Conservation (phyloP, 2,797 vertebrate genomes). For the Nothura maculosa region DNA sequence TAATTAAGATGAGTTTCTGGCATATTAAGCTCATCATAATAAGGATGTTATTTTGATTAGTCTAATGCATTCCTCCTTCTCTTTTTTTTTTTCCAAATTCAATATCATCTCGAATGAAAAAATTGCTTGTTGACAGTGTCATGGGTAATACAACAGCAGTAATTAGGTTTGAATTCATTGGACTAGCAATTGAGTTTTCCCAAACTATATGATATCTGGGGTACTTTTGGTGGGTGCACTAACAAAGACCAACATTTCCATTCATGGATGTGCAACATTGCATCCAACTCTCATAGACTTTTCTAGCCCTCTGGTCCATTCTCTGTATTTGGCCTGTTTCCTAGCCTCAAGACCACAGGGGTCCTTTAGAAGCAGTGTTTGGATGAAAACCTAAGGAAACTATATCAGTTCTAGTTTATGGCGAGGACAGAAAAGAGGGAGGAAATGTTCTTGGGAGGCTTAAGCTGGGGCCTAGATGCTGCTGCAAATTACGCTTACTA, state of each 20-base stretch:
- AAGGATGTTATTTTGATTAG: slow-evolving; percentile 53
- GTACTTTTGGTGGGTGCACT: background rate
- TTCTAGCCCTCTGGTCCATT: background rate
- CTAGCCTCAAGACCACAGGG: background rate
- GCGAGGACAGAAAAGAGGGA: background rate
- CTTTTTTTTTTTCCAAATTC: slow-evolving; percentile 21
- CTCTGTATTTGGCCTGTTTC: background rate
- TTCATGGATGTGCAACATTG: background rate
- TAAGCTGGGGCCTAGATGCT: background rate
- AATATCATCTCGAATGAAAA: background rate
- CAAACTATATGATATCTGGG: background rate
- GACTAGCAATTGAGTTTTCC: background rate
- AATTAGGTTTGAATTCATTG: background rate
- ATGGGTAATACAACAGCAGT: background rate
- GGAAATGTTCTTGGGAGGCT: background rate
- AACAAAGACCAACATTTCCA: background rate
- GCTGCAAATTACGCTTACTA: background rate
- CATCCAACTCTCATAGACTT: background rate
- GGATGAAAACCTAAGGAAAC: background rate
- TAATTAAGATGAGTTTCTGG: slow-evolving; percentile 52
- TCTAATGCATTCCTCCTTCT: background rate
- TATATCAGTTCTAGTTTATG: background rate
- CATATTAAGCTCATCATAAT: slow-evolving; percentile 60
- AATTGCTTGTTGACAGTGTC: slow-evolving; percentile 42
- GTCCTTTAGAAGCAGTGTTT: background rate